Evolutionary conservation across 2,797 vertebrate genomes (phyloP).

Genomic region (Pipistrellus kuhlii): DNA sequence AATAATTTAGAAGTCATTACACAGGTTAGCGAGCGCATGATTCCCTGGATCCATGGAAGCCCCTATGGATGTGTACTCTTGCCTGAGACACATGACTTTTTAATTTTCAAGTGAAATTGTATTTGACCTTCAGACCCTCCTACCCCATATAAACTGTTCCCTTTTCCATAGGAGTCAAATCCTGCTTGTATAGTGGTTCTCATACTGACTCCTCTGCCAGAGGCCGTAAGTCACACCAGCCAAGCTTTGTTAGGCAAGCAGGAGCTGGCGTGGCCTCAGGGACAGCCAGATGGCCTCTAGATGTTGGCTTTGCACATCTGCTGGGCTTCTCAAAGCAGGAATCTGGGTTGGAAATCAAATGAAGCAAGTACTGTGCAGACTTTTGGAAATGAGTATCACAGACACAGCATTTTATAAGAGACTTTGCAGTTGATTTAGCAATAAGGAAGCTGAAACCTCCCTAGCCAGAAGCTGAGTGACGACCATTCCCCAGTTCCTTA

Average conservation of each 20-base stretch:
- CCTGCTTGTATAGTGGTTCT: neutral
- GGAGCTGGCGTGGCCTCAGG: neutral
- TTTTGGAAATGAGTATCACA: neutral
- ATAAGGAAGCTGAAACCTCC: neutral
- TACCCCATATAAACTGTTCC: neutral
- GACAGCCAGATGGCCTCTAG: neutral
- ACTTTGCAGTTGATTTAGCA: slow-evolving; percentile 3
- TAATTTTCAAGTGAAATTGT: slow-evolving; percentile 31
- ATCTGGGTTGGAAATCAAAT: neutral
- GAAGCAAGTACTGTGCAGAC: slow-evolving; percentile 25
- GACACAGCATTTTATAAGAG: neutral
- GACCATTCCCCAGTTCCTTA: neutral
- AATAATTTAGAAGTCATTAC: slow-evolving; percentile 19
- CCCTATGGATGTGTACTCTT: slow-evolving; percentile 5
- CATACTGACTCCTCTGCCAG: neutral
- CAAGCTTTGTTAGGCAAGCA: slow-evolving; percentile 40
- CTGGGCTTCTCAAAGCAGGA: slow-evolving; percentile 16
- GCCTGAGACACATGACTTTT: neutral
- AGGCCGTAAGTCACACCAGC: neutral
- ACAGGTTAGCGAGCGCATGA: neutral
- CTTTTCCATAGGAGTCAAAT: slow-evolving; percentile 22
- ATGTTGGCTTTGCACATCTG: neutral
- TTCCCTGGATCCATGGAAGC: neutral
- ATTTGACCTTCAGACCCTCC: neutral
- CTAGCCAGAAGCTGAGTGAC: neutral